These are phyloP conservation scores for Zaprionus africanus DNA, from an alignment of 1,140 invertebrate genomes.

Conservation along the genomic window DNA sequence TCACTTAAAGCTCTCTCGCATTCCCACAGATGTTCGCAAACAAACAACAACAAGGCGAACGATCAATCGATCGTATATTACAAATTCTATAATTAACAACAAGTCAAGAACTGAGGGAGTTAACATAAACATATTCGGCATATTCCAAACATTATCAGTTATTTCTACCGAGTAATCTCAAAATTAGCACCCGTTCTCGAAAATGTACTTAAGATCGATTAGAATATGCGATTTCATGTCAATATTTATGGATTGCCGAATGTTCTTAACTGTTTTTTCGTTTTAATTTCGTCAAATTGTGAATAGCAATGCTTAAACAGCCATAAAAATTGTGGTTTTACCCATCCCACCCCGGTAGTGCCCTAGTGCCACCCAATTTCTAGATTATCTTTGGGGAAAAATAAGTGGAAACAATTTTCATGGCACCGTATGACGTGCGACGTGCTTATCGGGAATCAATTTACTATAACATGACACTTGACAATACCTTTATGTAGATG, in stretches of 20 bases:
- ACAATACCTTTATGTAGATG: not conserved
- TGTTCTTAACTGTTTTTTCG: not conserved
- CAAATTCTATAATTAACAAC: not conserved
- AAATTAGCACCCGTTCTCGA: not conserved
- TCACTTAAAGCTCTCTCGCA: not conserved
- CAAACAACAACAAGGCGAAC: not conserved
- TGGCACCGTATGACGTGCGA: not conserved
- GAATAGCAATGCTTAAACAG: not conserved
- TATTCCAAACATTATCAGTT: not conserved
- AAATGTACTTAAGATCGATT: not conserved
- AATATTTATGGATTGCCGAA: not conserved
- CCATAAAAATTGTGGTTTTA: not conserved
- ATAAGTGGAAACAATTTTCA: not conserved
- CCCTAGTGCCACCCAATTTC: not conserved
- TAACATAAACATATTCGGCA: not conserved
- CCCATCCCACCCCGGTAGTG: not conserved
- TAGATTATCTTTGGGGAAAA: not conserved
- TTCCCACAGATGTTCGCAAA: not conserved
- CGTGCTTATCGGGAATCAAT: not conserved
- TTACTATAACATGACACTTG: not conserved
- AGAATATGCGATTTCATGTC: slow-evolving; percentile 7
- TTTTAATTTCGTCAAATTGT: not conserved
- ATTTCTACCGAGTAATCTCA: not conserved
- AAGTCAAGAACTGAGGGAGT: not conserved
- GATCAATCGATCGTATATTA: not conserved